Percentiles rank a stretch among this genome's conserved stretches.
Evolutionary conservation across 2,797 vertebrate genomes (phyloP).

Genomic region (Mus minutoides): DNA sequence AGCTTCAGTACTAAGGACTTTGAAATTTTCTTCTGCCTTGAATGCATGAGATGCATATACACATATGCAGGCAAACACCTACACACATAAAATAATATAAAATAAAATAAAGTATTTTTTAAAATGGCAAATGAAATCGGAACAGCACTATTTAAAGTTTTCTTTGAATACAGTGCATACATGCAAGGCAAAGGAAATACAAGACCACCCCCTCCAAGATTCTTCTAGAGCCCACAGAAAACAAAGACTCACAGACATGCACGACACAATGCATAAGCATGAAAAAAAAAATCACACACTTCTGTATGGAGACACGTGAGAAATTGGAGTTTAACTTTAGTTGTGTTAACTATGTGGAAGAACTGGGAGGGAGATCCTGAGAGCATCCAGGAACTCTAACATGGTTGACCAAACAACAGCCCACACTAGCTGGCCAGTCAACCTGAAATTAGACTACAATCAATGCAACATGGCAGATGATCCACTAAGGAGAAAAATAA

Average conservation of each 20-base stretch:
- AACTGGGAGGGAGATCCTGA: neutral
- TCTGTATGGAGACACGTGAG: neutral
- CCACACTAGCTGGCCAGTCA: neutral
- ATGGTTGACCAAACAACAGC: neutral
- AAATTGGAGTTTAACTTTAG: neutral
- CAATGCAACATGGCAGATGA: neutral
- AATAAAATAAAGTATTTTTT: neutral
- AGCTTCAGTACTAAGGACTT: neutral
- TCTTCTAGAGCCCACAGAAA: neutral
- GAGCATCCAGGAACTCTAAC: neutral
- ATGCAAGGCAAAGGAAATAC: neutral
- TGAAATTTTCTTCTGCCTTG: neutral
- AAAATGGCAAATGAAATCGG: neutral
- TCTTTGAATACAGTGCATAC: neutral
- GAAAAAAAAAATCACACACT: neutral
- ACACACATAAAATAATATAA: neutral
- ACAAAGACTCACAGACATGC: neutral
- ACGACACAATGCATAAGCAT: too few species aligned
- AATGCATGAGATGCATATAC: neutral
- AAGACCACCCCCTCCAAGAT: neutral
- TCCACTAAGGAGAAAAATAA: neutral
- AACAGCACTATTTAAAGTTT: neutral
- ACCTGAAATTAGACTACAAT: neutral
- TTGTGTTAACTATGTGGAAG: neutral
- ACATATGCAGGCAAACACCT: neutral